Base-by-base conservation (phyloP, 2,888 invertebrate genomes). In the Gymnocheta viridis region DNA sequence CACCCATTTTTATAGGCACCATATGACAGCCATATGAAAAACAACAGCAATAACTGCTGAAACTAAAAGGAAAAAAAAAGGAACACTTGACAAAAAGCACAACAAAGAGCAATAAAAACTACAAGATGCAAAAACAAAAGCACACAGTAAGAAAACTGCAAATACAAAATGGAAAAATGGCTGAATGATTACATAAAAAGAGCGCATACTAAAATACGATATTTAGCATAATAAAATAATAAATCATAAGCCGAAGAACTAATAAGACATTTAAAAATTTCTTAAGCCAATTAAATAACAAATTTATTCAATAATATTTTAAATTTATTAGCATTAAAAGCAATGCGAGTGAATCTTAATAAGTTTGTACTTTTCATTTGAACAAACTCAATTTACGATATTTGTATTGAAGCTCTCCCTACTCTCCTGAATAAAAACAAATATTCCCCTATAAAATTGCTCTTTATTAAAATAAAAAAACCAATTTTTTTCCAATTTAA, bases 1-100 rank as follows among this genome's bases (percentile, higher is more conserved):
- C 83, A 83, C 83, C 83, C 83, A 83, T 83, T 83, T 83, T 80
- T 76, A 19, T 81, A 81, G 69, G 69, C 81, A 73, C 77, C 84
- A 81, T 73, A 78, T 81, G 81, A 81, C 84, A 81, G 84, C 77
- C 84, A 84, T 84, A 84, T 77, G 79, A 82, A 77, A 27, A 74
- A 69, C 69, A 60, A 38, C 44, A 66, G 49, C 41, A 77, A 41
- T 19, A 49, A 72, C 67, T 73, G 27, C 72, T 80, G 49, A 35
- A 64, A 77, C 76, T 58, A 54, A 56, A 66, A 67, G 62, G 24
- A 72, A 66, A 74, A 69, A 74, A 69, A 17, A 38, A 74, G 49
- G 22, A 29, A 72, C 51, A 72, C 49, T 54, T 51, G 2, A 54
- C 2, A 51, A 22, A 17, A 10, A n/a, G 9, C 47, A 66, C 49